Evolutionary conservation across 1,140 invertebrate species (phyloP).

Genomic region (Tetramorium parvispinum): DNA sequence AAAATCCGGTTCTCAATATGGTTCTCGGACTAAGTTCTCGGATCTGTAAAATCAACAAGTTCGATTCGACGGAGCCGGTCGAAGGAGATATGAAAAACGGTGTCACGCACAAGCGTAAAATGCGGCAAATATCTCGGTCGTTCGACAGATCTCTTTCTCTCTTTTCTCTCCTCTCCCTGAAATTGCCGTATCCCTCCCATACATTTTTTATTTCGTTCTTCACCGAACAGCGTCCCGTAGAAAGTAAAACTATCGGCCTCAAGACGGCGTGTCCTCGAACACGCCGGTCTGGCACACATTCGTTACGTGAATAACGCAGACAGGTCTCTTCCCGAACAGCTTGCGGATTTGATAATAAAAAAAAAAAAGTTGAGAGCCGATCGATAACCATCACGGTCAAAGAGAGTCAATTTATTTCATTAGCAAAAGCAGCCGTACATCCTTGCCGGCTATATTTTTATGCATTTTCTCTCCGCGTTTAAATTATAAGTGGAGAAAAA

Average conservation of each 20-base stretch:
- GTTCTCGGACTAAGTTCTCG: background rate
- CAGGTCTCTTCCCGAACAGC: background rate
- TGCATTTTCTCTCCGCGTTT: background rate
- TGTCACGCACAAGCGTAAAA: slow-evolving; percentile 34
- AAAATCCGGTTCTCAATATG: slow-evolving; percentile 25
- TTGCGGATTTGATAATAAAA: background rate
- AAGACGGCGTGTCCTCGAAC: slow-evolving; percentile 62
- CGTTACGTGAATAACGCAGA: slow-evolving; percentile 10
- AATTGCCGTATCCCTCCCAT: slow-evolving; percentile 10
- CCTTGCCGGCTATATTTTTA: background rate
- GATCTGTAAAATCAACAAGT: background rate
- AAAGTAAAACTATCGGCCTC: slow-evolving; percentile 71
- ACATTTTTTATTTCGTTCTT: slow-evolving; percentile 1
- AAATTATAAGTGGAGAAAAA: background rate
- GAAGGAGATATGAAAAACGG: slow-evolving; percentile 26
- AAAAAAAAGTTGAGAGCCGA: background rate
- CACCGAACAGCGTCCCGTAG: slow-evolving; percentile 57
- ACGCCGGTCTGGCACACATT: slow-evolving; percentile 63
- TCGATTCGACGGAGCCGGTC: background rate
- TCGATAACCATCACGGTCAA: background rate
- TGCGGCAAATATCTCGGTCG: slow-evolving; percentile 57
- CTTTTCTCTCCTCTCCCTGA: slow-evolving; percentile 37
- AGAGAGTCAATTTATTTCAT: background rate
- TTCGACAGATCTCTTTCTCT: slow-evolving; percentile 17
- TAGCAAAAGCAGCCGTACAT: background rate